Conservation (phyloP, 2,888 invertebrate species). For the Cephus spinipes region DNA sequence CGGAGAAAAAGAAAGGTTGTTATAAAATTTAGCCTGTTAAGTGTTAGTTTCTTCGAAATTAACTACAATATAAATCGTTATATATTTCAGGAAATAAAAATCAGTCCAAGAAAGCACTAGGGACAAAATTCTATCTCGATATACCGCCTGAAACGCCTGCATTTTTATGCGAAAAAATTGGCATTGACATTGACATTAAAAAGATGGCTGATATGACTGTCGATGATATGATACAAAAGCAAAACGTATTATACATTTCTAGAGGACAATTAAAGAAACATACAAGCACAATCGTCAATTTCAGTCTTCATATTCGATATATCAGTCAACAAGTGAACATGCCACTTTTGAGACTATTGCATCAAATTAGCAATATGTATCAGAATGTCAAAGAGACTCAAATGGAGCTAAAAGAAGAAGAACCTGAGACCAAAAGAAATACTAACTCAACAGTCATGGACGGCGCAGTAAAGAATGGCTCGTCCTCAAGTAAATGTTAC, state of each 20-base stretch:
- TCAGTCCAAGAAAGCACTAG: slow-evolving; percentile 51
- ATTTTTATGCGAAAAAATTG: slow-evolving; percentile 92
- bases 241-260: slow-evolving; percentile 88
- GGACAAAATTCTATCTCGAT: slow-evolving; percentile 69
- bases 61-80: background rate
- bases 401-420: slow-evolving; percentile 85
- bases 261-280: slow-evolving; percentile 89
- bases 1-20: slow-evolving; percentile 70
- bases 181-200: slow-evolving; percentile 88
- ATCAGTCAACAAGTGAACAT: slow-evolving; percentile 97
- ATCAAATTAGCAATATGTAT: slow-evolving; percentile 98
- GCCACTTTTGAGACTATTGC: slow-evolving; percentile 90
- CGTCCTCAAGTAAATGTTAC: slow-evolving; percentile 70
- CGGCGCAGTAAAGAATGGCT: slow-evolving; percentile 71
- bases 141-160: slow-evolving; percentile 84
- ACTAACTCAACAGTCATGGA: slow-evolving; percentile 62
- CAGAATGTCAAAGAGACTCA: slow-evolving; percentile 96
- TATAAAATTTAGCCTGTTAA: background rate
- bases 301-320: slow-evolving; percentile 87
- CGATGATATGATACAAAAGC: slow-evolving; percentile 84
- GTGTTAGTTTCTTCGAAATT: background rate
- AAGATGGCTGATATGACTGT: slow-evolving; percentile 91
- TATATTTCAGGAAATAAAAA: slow-evolving; percentile 59
- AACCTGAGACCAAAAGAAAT: slow-evolving; percentile 64
- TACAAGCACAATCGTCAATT: slow-evolving; percentile 91